Percentiles rank a stretch among this genome's conserved stretches.
These are phyloP conservation scores for Agrypnus murinus DNA, from an alignment of 2,888 invertebrate species.

Conservation along the genomic window DNA sequence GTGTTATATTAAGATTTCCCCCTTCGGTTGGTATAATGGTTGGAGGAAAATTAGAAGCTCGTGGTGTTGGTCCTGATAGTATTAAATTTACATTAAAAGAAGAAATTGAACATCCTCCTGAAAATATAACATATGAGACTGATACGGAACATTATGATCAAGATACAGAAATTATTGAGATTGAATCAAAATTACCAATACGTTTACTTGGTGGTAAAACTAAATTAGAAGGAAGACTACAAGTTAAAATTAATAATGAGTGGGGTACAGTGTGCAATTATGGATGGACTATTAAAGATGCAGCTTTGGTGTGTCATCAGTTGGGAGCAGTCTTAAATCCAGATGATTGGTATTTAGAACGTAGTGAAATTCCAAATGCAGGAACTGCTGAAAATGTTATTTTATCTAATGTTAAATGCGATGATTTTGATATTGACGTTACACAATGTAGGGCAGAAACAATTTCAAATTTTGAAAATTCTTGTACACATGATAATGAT, in stretches of 20 bases:
- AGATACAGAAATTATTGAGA: slow-evolving; percentile 77
- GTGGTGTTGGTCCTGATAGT: slow-evolving; percentile 85
- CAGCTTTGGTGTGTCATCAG: slow-evolving; percentile 96
- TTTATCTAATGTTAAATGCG: slow-evolving; percentile 92
- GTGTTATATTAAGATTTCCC: slow-evolving; percentile 92
- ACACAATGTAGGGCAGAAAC: slow-evolving; percentile 90
- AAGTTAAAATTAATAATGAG: slow-evolving; percentile 86
- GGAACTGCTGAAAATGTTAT: slow-evolving; percentile 85
- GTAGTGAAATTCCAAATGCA: slow-evolving; percentile 86
- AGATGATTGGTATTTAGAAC: slow-evolving; percentile 90
- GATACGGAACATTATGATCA: slow-evolving; percentile 72
- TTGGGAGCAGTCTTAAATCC: slow-evolving; percentile 94
- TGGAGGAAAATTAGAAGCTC: slow-evolving; percentile 91
- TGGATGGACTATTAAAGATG: slow-evolving; percentile 93
- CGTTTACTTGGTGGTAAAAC: slow-evolving; percentile 88
- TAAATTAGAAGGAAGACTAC: slow-evolving; percentile 89
- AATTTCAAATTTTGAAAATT: slow-evolving; percentile 87
- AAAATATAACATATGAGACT: slow-evolving; percentile 78
- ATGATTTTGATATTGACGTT: slow-evolving; percentile 92
- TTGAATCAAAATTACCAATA: slow-evolving; percentile 81
- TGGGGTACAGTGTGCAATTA: slow-evolving; percentile 99
- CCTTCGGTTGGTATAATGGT: slow-evolving; percentile 97
- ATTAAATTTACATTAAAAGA: slow-evolving; percentile 87
- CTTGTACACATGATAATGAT: slow-evolving; percentile 90
- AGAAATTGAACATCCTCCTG: slow-evolving; percentile 79